Conservation (phyloP, 1,140 invertebrate species). For the Chironomus tepperi region DNA sequence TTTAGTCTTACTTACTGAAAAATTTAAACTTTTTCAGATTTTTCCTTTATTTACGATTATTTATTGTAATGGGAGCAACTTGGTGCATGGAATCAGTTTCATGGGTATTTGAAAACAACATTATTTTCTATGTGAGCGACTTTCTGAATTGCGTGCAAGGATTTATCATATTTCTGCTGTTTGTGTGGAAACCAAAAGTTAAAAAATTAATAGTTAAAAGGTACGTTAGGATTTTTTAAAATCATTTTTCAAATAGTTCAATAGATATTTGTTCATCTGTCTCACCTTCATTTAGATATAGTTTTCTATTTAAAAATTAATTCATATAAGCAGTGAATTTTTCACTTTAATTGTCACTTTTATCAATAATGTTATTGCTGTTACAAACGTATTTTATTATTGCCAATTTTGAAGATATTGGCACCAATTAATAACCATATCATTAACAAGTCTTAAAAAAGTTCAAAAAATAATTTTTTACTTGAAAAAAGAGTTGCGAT, state of each 20-base stretch:
- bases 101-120: neutral
- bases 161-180: neutral
- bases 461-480: too few relatives aligned
- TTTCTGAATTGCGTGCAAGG: slow-evolving; percentile 2
- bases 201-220: neutral
- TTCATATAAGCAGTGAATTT: too few relatives aligned
- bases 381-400: too few relatives aligned
- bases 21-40: too few relatives aligned
- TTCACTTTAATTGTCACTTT: too few relatives aligned
- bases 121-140: slow-evolving; percentile 8
- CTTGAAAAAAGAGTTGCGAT: too few relatives aligned
- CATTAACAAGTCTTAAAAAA: too few relatives aligned
- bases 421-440: too few relatives aligned
- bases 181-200: slow-evolving; percentile 13
- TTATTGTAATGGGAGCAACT: neutral
- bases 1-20: too few relatives aligned
- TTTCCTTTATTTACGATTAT: slow-evolving; percentile 17
- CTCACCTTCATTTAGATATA: neutral
- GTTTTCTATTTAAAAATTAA: too few relatives aligned
- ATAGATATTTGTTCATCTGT: neutral
- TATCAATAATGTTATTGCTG: too few relatives aligned
- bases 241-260: neutral
- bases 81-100: neutral
- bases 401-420: too few relatives aligned
- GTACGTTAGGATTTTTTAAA: neutral